Evolutionary conservation across 2,113 vertebrate genomes (phyloP), one percentile per base, ranked within the genome.

Genomic region (Bufo bufo): DNA sequence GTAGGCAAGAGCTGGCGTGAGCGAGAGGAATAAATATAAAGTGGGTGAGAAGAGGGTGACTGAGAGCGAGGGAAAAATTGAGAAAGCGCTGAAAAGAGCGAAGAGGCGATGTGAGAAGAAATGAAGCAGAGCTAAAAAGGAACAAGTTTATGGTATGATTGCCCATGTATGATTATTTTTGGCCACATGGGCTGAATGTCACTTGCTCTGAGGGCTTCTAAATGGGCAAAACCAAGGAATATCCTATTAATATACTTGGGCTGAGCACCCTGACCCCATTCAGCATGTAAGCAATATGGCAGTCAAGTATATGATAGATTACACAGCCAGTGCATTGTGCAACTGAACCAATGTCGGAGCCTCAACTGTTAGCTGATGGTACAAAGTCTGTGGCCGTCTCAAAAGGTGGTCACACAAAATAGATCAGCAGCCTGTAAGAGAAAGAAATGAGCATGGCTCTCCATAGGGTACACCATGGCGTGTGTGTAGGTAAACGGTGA

Each of bases 11-110:
- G 71, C n/a, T 2, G 23, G 47, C 8, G 69, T 4, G 80, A 88
- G 82, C 63, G 47, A 45, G 80, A 75, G 56, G 71, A 82, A 78
- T 45, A 84, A 84, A 84, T 33, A 82, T 61, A 71, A 75, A 74
- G 54, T 47, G 47, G 54, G 66, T 14, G 78, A 82, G 54, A 78
- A 56, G 78, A 81, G 49, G 69, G 77, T 71, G 66, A 59, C 19
- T 16, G 78, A 72, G 33, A 7, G 65, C 59, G 66, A 72, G 71
- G 71, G 33, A 87, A 72, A 66, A 72, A 69, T 58, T 47, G 77
- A 58, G 61, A 49, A 81, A 80, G 12, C n/a, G 16, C 20, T 50
- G 23, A 45, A 71, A 65, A 79, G 12, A 20, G 33, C 4, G 20
- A 72, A n/a, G 6, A 79, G 23, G 14, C 4, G 10, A 43, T 65